Percentiles rank a stretch among this genome's conserved stretches.
phyloP scores from a whole-genome alignment of 2,113 vertebrate species.

The Lepisosteus osseus region DNA sequence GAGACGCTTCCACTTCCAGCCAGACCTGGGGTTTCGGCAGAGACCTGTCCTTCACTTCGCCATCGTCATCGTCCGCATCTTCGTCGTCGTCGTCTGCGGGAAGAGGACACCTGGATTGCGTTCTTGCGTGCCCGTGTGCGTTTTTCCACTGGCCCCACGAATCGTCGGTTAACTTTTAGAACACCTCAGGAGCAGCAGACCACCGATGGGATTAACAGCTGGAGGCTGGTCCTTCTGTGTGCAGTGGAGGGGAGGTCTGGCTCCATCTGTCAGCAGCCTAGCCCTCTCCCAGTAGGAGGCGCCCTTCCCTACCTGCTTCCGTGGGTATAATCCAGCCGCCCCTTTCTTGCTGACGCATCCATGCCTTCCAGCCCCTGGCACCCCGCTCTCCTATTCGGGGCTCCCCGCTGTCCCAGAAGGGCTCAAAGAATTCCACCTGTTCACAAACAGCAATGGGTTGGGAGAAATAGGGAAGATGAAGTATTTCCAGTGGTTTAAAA shows the following conservation, averaged over 20 bases:
- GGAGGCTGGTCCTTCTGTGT: no score
- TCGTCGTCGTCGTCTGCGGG: conserved; percentile 69
- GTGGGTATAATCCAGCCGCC: conserved; percentile 86
- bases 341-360: conserved; percentile 93
- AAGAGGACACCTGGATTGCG: background rate
- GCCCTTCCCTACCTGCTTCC: conserved; percentile 61
- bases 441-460: no score
- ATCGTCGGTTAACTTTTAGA: no score
- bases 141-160: no score
- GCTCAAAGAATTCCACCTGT: conserved; percentile 91
- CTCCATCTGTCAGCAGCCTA: no score
- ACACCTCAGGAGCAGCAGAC: no score
- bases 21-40: conserved; percentile 79
- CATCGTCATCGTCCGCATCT: conserved; percentile 71
- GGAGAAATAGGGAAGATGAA: no score
- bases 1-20: conserved; percentile 78
- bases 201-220: no score
- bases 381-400: conserved; percentile 84
- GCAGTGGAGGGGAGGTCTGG: no score
- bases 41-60: conserved; percentile 82
- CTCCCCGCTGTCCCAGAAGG: conserved; percentile 94
- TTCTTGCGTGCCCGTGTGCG: no score
- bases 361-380: conserved; percentile 87
- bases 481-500: no score
- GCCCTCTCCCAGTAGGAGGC: no score